phyloP scores from a whole-genome alignment of 2,888 invertebrate genomes.

The Anagyrus pseudococci region DNA sequence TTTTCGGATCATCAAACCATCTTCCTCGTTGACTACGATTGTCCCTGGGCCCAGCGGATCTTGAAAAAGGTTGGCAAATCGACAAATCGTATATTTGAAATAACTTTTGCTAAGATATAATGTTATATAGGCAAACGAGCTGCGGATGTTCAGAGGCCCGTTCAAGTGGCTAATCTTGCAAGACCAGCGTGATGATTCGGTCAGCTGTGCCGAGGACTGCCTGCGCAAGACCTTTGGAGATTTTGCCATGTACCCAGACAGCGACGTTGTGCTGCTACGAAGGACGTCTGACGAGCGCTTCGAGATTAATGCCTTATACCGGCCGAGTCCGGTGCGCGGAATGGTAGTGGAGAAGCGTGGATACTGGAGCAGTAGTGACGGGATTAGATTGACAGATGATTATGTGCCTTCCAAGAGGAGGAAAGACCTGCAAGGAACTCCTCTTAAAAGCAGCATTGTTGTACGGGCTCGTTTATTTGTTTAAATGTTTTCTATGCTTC shows the following conservation, averaged over 20 bases:
- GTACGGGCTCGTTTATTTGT: slow-evolving; percentile 39
- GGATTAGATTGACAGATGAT: slow-evolving; percentile 37
- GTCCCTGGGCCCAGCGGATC: slow-evolving; percentile 43
- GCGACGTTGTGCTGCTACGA: slow-evolving; percentile 47
- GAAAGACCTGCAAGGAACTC: slow-evolving; percentile 46
- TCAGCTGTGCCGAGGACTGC: slow-evolving; percentile 4
- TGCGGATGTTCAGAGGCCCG: slow-evolving; percentile 48
- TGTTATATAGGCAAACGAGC: slow-evolving; percentile 46
- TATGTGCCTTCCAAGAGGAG: slow-evolving; percentile 48
- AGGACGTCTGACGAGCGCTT: slow-evolving; percentile 35
- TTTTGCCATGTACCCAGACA: slow-evolving; percentile 50
- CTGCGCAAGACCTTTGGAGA: slow-evolving; percentile 33
- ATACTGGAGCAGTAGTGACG: slow-evolving; percentile 44
- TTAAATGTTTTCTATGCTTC: no score
- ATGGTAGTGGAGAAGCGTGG: slow-evolving; percentile 50
- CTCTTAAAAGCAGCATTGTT: slow-evolving; percentile 50
- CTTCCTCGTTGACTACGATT: slow-evolving; percentile 49
- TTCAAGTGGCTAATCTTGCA: slow-evolving; percentile 50
- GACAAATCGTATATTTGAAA: background rate
- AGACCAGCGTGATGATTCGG: slow-evolving; percentile 32
- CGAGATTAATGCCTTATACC: slow-evolving; percentile 48
- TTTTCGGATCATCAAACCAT: slow-evolving; percentile 40
- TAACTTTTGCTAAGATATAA: background rate
- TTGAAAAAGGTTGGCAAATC: slow-evolving; percentile 43
- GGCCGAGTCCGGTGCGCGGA: slow-evolving; percentile 43